Conservation (phyloP, 1,140 invertebrate genomes). For the Leptinotarsa lineolata region DNA sequence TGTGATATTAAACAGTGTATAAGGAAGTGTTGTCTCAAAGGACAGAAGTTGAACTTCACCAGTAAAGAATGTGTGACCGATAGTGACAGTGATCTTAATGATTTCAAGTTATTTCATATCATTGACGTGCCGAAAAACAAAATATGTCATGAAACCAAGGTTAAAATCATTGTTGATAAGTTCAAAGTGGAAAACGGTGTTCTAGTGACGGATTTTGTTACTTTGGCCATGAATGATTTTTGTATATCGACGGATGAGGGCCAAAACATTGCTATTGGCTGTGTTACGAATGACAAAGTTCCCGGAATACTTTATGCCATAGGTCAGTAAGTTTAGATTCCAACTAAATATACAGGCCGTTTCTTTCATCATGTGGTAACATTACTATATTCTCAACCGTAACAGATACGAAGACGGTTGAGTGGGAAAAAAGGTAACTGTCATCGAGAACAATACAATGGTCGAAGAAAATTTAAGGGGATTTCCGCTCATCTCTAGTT, state of each 20-base stretch:
- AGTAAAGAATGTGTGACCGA: slow-evolving; percentile 14
- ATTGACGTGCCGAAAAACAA: slow-evolving; percentile 29
- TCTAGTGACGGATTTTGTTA: slow-evolving; percentile 23
- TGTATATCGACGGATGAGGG: slow-evolving; percentile 24
- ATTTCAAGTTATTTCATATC: slow-evolving; percentile 19
- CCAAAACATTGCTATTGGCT: slow-evolving; percentile 21
- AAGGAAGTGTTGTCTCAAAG: slow-evolving; percentile 35
- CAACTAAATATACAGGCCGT: too few species aligned
- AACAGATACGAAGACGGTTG: too few species aligned
- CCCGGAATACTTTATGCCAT: slow-evolving; percentile 5
- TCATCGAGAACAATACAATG: too few species aligned
- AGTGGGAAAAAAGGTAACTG: too few species aligned
- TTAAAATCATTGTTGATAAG: slow-evolving; percentile 20
- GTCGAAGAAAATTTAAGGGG: too few species aligned
- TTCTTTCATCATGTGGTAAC: too few species aligned
- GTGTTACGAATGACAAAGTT: slow-evolving; percentile 15
- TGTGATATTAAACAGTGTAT: slow-evolving; percentile 36
- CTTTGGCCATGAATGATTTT: slow-evolving; percentile 15
- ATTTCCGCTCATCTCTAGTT: too few species aligned
- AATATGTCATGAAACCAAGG: slow-evolving; percentile 24
- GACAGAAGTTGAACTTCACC: slow-evolving; percentile 24
- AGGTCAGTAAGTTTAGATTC: neutral
- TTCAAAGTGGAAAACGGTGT: slow-evolving; percentile 25
- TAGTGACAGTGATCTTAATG: slow-evolving; percentile 5
- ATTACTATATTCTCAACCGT: too few species aligned